A percentile compares a stretch with the other conserved stretches of the same genome.
Conservation (phyloP, 2,888 invertebrate genomes). For the Stratiomys singularior region DNA sequence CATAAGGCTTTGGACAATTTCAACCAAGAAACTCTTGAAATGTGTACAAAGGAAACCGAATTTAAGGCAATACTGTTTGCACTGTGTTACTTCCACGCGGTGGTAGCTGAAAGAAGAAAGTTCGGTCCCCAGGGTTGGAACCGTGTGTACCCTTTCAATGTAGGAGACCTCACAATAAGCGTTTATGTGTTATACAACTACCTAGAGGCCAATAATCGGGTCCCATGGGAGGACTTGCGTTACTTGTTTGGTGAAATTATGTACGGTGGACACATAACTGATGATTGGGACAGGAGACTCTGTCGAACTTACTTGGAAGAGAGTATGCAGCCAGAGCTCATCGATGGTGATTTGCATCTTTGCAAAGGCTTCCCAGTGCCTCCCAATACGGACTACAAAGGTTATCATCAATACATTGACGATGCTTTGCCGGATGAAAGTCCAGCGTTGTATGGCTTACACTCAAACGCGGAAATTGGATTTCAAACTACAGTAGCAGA, state of each 20-base stretch:
- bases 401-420: conserved; percentile 90
- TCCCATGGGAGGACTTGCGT: conserved; percentile 94
- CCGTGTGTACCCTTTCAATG: conserved; percentile 79
- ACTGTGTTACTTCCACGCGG: conserved; percentile 94
- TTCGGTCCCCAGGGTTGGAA: conserved; percentile 70
- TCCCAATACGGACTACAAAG: conserved; percentile 85
- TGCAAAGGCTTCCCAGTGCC: conserved; percentile 89
- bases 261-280: conserved; percentile 97
- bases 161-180: conserved; percentile 91
- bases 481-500: conserved; percentile 89
- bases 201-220: conserved; percentile 84
- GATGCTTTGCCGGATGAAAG: conserved; percentile 87
- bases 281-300: conserved; percentile 92
- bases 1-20: conserved; percentile 94
- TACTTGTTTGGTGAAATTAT: conserved; percentile 97
- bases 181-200: conserved; percentile 91
- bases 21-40: conserved; percentile 90
- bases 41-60: conserved; percentile 92
- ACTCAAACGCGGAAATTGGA: conserved; percentile 95
- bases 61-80: conserved; percentile 91
- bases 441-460: conserved; percentile 89
- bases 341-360: conserved; percentile 84
- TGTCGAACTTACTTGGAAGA: conserved; percentile 88
- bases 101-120: conserved; percentile 90
- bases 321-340: conserved; percentile 87